These are phyloP conservation scores for Ctenosaura bakeri DNA, from an alignment of 2,797 vertebrate genomes.

Conservation along the genomic window DNA sequence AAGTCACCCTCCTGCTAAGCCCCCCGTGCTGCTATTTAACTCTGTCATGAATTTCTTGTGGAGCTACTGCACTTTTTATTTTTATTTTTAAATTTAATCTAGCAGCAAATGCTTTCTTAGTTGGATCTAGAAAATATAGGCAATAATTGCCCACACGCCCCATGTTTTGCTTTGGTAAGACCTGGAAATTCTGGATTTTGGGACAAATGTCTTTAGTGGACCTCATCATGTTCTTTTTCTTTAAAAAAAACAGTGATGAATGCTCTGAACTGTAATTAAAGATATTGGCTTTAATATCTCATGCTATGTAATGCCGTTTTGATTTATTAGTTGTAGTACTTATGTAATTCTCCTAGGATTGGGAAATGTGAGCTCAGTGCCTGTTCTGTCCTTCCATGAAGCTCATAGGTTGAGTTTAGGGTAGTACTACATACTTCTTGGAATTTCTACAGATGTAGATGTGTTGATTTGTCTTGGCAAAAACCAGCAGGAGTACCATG, in stretches of 20 bases:
- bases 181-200: neutral
- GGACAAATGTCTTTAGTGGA: neutral
- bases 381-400: too few relatives aligned
- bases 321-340: neutral
- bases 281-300: neutral
- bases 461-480: too few relatives aligned
- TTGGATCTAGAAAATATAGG: neutral
- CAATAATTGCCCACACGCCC: neutral
- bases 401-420: too few relatives aligned
- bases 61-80: neutral
- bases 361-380: too few relatives aligned
- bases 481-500: too few relatives aligned
- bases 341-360: too few relatives aligned
- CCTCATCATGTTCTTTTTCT: slow-evolving; percentile 15
- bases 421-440: too few relatives aligned
- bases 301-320: neutral
- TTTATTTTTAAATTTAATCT: neutral
- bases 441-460: too few relatives aligned
- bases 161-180: neutral
- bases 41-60: too few relatives aligned
- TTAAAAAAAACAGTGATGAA: neutral
- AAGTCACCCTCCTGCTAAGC: neutral
- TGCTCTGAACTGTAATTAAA: neutral
- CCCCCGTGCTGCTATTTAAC: too few relatives aligned
- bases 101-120: neutral